These are phyloP conservation scores for Eupithecia tripunctaria DNA, from an alignment of 2,888 invertebrate species.

Conservation along the genomic window DNA sequence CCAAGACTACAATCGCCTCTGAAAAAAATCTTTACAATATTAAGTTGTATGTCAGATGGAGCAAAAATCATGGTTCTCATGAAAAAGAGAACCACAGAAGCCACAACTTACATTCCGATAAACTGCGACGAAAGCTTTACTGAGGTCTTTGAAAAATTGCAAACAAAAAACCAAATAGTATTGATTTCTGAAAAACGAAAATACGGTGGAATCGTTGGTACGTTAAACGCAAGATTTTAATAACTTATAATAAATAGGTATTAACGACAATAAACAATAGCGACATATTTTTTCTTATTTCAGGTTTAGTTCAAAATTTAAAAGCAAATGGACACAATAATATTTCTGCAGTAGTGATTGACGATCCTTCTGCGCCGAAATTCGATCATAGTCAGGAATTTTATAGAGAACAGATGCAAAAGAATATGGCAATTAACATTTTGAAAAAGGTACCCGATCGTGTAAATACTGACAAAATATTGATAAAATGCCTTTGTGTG, in stretches of 20 bases:
- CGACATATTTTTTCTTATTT: constrained; percentile 8
- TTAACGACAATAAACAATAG: background rate
- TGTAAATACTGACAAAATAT: background rate
- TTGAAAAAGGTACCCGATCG: constrained; percentile 55
- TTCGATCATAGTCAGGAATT: constrained; percentile 77
- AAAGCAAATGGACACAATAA: constrained; percentile 83
- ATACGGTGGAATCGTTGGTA: constrained; percentile 61
- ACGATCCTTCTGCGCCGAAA: constrained; percentile 73
- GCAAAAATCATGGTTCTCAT: constrained; percentile 21
- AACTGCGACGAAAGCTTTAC: constrained; percentile 55
- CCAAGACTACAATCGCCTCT: constrained; percentile 44
- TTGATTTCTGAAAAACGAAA: constrained; percentile 59
- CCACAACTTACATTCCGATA: constrained; percentile 46
- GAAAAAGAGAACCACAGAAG: constrained; percentile 30
- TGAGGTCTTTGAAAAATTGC: constrained; percentile 52
- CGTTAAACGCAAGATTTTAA: background rate
- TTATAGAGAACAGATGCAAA: constrained; percentile 80
- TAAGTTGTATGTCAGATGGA: constrained; percentile 36
- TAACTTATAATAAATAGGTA: background rate
- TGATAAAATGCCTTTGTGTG: background rate
- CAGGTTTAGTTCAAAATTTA: constrained; percentile 89
- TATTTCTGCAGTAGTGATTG: constrained; percentile 75
- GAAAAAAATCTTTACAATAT: constrained; percentile 30
- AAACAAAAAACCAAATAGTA: constrained; percentile 53
- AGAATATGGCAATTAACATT: constrained; percentile 88